These are phyloP conservation scores for Cyprinodon brontotheroides DNA, from an alignment of 2,113 vertebrate species.

Conservation along the genomic window DNA sequence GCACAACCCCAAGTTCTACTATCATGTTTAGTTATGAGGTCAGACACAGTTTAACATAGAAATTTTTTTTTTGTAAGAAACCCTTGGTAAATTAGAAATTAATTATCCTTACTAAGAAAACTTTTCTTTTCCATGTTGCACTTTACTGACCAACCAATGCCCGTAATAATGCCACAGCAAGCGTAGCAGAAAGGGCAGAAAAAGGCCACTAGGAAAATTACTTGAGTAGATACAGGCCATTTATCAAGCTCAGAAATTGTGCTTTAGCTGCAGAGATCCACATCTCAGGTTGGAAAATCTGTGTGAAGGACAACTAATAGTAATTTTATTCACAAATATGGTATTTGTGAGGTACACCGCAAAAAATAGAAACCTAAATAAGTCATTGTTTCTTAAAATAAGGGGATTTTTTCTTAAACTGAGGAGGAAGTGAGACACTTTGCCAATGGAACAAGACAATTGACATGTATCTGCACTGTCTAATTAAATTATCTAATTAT, in stretches of 20 bases:
- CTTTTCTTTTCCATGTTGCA: slow-evolving; percentile 41
- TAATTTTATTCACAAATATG: too few relatives aligned
- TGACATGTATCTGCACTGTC: too few relatives aligned
- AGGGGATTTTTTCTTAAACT: too few relatives aligned
- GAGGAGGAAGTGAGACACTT: too few relatives aligned
- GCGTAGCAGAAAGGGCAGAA: neutral
- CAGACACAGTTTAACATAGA: slow-evolving; percentile 24
- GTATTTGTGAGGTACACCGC: too few relatives aligned
- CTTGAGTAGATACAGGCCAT: neutral
- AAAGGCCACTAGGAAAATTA: neutral
- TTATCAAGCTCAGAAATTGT: neutral
- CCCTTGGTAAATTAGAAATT: slow-evolving; percentile 38
- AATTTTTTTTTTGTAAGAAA: slow-evolving; percentile 26
- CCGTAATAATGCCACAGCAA: slow-evolving; percentile 41
- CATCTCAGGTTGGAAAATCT: neutral
- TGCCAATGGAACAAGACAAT: too few relatives aligned
- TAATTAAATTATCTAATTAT: too few relatives aligned
- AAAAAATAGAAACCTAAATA: too few relatives aligned
- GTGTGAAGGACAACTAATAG: neutral
- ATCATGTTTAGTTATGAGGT: slow-evolving; percentile 29
- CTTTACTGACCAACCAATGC: slow-evolving; percentile 50
- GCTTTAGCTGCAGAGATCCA: neutral
- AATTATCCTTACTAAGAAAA: slow-evolving; percentile 24
- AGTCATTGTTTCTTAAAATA: too few relatives aligned
- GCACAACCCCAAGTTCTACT: neutral